Base-by-base conservation (phyloP, 2,888 invertebrate genomes). In the Diarsia brunnea region DNA sequence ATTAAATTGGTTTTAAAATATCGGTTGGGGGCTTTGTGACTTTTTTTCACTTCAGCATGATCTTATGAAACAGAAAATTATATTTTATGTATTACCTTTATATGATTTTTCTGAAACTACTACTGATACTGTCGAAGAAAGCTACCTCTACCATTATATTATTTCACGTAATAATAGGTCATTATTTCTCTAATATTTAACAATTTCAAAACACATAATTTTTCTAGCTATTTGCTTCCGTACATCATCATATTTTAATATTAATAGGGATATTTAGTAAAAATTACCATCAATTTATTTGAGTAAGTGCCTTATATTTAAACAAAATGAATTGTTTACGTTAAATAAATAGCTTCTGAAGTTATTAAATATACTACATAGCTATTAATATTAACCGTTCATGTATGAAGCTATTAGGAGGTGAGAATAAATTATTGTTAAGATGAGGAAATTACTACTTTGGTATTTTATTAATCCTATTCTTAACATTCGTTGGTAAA, bases 231-330 rank as follows among this genome's bases (percentile, higher is more conserved):
- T 85, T 78, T 68, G 51, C 67, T 73, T 65, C 61, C 69, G 60
- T 64, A 68, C 55, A 43, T 73, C 72, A 53, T 51, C 61, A 64
- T 67, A 69, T 84, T 65, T 79, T 84, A 84, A 72, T 65, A 80
- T 73, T 61, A 64, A 63, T 68, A 45, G 51, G 31, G n/a, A 71
- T 60, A 70, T 70, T 72, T 60, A 47, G 51, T 55, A 43, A 51
- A 19, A 81, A 65, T 68, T 8, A 73, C 61, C 47, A 49, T 49
- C 55, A 67, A 69, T 78, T 82, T 78, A 70, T 82, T 85, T 85
- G 51, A 70, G 27, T 71, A 63, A 82, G 27, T 69, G 49, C 21
- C 38, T 47, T 64, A 67, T 43, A 84, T 69, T 69, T 84, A 81
- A 61, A 49, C 67, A 53, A 45, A 76, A 65, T 69, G 24, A 60